phyloP scores from a whole-genome alignment of 2,113 vertebrate genomes.

The Carollia perspicillata region DNA sequence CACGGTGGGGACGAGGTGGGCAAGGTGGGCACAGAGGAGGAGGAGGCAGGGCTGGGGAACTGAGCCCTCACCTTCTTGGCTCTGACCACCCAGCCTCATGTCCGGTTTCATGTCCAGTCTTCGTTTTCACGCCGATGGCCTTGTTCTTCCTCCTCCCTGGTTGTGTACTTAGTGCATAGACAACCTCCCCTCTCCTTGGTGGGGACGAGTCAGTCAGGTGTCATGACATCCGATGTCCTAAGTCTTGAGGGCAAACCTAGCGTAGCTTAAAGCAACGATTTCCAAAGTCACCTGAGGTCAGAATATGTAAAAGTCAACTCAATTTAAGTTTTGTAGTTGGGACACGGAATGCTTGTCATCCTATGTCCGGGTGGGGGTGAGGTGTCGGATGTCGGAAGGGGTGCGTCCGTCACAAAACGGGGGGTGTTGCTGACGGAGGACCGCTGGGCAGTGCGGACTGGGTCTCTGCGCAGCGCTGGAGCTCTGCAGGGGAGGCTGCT shows the following conservation, averaged over 20 bases:
- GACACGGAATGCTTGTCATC: not conserved
- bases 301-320: not conserved
- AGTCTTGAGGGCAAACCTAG: not conserved
- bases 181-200: not conserved
- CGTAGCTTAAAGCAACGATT: not conserved
- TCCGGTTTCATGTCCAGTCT: fast-evolving
- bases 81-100: fast-evolving
- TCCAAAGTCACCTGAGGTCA: not conserved
- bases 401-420: not conserved
- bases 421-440: fast-evolving
- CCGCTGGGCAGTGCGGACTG: not conserved
- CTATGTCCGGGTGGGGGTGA: not conserved
- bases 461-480: not conserved
- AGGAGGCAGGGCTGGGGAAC: too few relatives aligned
- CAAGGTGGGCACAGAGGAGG: too few relatives aligned
- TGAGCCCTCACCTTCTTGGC: not conserved
- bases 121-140: not conserved
- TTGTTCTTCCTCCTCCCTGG: too few relatives aligned
- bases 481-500: not conserved
- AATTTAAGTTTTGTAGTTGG: not conserved
- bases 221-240: fast-evolving
- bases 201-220: not conserved
- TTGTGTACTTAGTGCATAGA: not conserved
- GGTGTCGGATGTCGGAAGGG: not conserved
- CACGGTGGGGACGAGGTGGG: not conserved